Percentiles rank a stretch among this genome's conserved stretches.
phyloP scores from a whole-genome alignment of 2,888 invertebrate species.

The Sinodicranocentrus sp. region DNA sequence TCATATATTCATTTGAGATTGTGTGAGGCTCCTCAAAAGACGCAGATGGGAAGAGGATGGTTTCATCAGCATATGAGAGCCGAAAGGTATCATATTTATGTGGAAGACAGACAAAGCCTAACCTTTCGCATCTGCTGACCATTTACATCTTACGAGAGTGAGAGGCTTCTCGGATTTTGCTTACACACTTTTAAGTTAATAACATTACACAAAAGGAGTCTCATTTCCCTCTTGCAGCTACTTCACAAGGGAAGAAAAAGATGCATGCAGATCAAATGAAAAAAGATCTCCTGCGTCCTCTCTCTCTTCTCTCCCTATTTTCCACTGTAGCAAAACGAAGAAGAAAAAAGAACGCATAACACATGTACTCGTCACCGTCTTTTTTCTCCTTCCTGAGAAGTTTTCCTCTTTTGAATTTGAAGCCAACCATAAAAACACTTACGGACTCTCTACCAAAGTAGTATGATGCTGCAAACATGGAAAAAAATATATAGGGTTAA shows the following conservation, averaged over 20 bases:
- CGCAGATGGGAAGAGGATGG: slow-evolving; percentile 4
- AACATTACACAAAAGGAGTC: slow-evolving; percentile 12
- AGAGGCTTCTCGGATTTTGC: slow-evolving; percentile 1
- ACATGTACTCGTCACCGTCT: slow-evolving; percentile 2
- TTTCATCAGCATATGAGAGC: neutral
- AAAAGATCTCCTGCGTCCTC: neutral
- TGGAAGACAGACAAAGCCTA: slow-evolving; percentile 4
- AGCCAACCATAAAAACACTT: neutral
- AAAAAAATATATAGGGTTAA: neutral
- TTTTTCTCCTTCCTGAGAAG: neutral
- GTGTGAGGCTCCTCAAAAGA: neutral
- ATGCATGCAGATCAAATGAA: neutral
- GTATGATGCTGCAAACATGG: neutral
- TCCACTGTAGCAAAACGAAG: neutral
- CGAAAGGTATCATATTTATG: neutral
- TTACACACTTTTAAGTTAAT: neutral
- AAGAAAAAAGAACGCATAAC: slow-evolving; percentile 5
- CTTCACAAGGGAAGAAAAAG: neutral
- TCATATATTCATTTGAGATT: neutral
- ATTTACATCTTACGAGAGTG: slow-evolving; percentile 16
- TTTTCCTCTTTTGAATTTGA: neutral
- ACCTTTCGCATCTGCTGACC: slow-evolving; percentile 34
- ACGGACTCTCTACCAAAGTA: neutral
- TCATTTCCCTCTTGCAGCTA: slow-evolving; percentile 5
- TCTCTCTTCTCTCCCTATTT: neutral